Conservation (phyloP, 2,888 invertebrate genomes). For the Nineta flava region DNA sequence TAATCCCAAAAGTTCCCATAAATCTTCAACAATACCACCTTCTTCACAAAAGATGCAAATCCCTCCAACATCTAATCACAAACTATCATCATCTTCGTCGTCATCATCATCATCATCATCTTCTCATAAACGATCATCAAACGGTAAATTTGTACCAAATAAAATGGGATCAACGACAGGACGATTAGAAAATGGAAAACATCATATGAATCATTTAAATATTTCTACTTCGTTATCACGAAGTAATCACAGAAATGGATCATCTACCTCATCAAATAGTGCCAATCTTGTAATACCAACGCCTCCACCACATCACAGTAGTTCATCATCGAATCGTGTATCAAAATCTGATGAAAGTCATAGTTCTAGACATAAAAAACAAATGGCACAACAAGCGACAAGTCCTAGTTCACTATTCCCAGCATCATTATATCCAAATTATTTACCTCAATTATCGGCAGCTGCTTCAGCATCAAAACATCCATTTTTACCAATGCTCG, state of each 20-base stretch:
- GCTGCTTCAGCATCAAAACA: slow-evolving; percentile 5
- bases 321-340: not conserved
- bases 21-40: slow-evolving; percentile 7
- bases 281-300: slow-evolving; percentile 9
- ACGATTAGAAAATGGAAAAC: slow-evolving; percentile 21
- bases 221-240: not conserved
- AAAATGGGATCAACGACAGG: slow-evolving; percentile 24
- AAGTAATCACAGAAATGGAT: slow-evolving; percentile 10
- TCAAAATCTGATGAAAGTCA: not conserved
- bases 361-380: not conserved
- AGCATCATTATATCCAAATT: slow-evolving; percentile 19
- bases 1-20: slow-evolving; percentile 24
- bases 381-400: slow-evolving; percentile 10
- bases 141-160: slow-evolving; percentile 36
- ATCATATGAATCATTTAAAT: slow-evolving; percentile 11
- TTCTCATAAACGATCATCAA: slow-evolving; percentile 32
- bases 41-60: slow-evolving; percentile 5
- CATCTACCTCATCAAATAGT: slow-evolving; percentile 7
- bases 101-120: no score
- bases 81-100: slow-evolving; percentile 18
- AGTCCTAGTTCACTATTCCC: slow-evolving; percentile 20
- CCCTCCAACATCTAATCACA: slow-evolving; percentile 12
- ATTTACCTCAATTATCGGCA: slow-evolving; percentile 15
- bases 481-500: slow-evolving; percentile 28
- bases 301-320: slow-evolving; percentile 2